Evolutionary conservation across 2,113 vertebrate genomes (phyloP).

Genomic region (Cyanoderma ruficeps): DNA sequence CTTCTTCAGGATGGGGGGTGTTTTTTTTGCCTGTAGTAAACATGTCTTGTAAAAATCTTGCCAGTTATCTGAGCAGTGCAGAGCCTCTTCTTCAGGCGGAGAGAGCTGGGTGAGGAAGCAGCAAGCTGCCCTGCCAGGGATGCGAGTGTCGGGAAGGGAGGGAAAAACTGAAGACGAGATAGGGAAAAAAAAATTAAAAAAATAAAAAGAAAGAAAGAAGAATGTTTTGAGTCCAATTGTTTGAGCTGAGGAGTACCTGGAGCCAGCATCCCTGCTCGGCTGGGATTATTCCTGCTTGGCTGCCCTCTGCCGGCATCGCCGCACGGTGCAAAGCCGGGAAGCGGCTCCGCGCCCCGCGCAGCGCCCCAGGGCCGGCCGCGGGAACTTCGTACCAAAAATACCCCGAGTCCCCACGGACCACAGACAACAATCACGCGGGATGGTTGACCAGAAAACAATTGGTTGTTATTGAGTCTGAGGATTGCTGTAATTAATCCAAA

Average conservation of each 20-base stretch:
- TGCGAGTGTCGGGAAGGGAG: background rate
- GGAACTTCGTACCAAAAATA: conserved; percentile 55
- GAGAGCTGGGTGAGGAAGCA: conserved; percentile 49
- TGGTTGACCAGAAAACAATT: conserved; percentile 63
- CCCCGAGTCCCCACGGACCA: background rate
- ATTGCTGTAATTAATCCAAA: conserved; percentile 72
- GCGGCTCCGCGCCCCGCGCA: background rate
- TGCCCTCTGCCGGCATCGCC: conserved; percentile 81
- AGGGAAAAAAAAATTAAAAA: background rate
- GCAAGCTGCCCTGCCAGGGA: conserved; percentile 48
- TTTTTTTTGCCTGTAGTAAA: background rate
- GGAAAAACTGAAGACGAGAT: background rate
- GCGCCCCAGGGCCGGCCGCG: background rate
- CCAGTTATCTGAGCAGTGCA: background rate
- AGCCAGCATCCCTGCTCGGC: conserved; percentile 56
- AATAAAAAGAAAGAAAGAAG: background rate
- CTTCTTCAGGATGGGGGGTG: background rate
- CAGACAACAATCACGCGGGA: conserved; percentile 65
- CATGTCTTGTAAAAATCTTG: conserved; percentile 31
- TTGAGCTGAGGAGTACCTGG: conserved; percentile 46
- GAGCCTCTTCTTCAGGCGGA: background rate
- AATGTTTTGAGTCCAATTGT: conserved; percentile 26
- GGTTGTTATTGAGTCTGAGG: conserved; percentile 50
- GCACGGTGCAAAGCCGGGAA: conserved; percentile 35
- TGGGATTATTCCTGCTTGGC: conserved; percentile 81